A percentile compares a stretch with the other conserved stretches of the same genome.
Evolutionary conservation across 92 coral and sea anemone genomes (phyloP).

Genomic region (Palythoa grandis): DNA sequence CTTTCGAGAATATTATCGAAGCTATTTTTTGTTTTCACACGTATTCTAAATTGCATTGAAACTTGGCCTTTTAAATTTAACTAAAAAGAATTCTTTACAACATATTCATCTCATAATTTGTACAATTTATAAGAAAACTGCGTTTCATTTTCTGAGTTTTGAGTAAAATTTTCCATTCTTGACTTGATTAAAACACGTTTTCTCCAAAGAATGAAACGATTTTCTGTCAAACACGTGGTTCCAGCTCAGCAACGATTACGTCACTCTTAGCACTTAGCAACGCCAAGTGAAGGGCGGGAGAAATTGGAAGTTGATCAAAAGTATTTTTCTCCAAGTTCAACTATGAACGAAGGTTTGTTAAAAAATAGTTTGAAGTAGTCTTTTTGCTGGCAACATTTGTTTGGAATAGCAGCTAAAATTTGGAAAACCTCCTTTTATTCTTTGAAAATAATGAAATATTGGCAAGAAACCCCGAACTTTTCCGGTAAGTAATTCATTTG

Average conservation of each 20-base stretch:
- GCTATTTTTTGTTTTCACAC: background rate
- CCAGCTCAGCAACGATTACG: conserved; percentile 75
- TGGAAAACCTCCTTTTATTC: background rate
- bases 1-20: background rate
- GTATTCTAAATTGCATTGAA: background rate
- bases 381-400: background rate
- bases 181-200: conserved; percentile 48
- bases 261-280: conserved; percentile 76
- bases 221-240: conserved; percentile 93
- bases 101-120: background rate
- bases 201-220: conserved; percentile 53
- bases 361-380: conserved; percentile 3
- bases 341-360: conserved; percentile 15
- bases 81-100: background rate
- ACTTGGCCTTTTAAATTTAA: background rate
- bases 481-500: conserved; percentile 76
- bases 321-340: conserved; percentile 22
- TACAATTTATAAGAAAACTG: background rate
- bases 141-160: background rate
- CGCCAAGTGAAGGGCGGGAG: conserved; percentile 59
- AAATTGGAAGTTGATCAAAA: conserved; percentile 80
- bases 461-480: conserved; percentile 77
- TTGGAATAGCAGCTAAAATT: conserved; percentile 31
- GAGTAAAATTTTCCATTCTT: background rate
- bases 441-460: conserved; percentile 71